Evolutionary conservation across 2,888 invertebrate genomes (phyloP).

Genomic region (Athalia circularis): DNA sequence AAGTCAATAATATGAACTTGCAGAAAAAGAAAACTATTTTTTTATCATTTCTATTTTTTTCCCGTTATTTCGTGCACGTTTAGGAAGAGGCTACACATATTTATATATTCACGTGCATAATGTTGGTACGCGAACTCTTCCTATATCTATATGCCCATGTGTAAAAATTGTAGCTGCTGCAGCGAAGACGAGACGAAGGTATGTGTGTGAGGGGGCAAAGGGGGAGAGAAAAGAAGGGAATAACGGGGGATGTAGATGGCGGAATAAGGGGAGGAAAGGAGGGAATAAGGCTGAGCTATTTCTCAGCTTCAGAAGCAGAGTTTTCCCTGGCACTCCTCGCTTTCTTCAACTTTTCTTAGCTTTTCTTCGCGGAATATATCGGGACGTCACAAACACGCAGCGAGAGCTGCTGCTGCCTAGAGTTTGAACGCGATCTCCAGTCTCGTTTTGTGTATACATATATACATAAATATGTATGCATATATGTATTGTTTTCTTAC

Average conservation of each 20-base stretch:
- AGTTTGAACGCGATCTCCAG: conserved; percentile 64
- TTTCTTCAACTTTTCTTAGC: conserved; percentile 52
- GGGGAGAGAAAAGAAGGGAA: conserved; percentile 33
- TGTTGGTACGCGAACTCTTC: neutral
- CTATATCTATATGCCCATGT: neutral
- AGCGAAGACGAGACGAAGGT: neutral
- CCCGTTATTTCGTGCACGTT: too few relatives aligned
- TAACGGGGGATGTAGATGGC: conserved; percentile 23
- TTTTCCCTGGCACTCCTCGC: conserved; percentile 40
- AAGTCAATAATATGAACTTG: too few relatives aligned
- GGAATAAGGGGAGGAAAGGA: conserved; percentile 6
- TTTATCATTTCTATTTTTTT: too few relatives aligned
- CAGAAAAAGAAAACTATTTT: too few relatives aligned
- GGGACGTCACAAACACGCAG: conserved; percentile 70
- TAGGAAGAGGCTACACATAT: too few relatives aligned
- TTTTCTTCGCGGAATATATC: conserved; percentile 72
- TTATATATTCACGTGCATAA: neutral
- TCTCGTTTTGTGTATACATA: conserved; percentile 48
- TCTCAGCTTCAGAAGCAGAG: conserved; percentile 73
- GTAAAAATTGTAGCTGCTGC: neutral
- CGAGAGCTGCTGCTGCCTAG: conserved; percentile 12
- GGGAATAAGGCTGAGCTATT: conserved; percentile 64
- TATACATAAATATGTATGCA: conserved; percentile 25
- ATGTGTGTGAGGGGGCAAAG: conserved; percentile 22
- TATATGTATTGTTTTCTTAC: neutral